Conservation (phyloP, 2,797 vertebrate genomes). For the Acridotheres tristis region DNA sequence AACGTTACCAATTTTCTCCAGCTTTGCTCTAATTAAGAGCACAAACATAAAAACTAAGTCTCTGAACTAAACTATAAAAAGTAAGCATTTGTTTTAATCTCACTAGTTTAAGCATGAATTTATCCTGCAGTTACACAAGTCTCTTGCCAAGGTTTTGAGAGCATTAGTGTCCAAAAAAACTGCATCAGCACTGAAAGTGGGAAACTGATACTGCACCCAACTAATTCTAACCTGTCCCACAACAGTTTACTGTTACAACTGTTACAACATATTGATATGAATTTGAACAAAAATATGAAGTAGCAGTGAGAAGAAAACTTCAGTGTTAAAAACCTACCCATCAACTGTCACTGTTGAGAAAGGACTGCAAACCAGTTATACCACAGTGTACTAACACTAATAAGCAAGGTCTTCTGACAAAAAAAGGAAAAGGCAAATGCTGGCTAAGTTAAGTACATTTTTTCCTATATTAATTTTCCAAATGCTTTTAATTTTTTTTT, state of each 20-base stretch:
- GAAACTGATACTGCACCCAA: not conserved
- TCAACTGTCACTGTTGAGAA: not conserved
- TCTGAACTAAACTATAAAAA: not conserved
- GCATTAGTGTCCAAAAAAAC: not conserved
- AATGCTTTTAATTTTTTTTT: not conserved
- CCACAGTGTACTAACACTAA: not conserved
- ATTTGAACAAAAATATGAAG: not conserved
- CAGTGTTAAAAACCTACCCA: not conserved
- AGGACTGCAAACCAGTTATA: not conserved
- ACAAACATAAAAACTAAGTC: not conserved
- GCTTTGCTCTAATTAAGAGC: not conserved
- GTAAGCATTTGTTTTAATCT: not conserved
- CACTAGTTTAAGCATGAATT: not conserved
- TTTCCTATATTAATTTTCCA: not conserved
- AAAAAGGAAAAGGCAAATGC: not conserved
- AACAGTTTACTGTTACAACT: not conserved
- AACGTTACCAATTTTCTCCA: not conserved
- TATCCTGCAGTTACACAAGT: not conserved
- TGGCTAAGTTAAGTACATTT: not conserved
- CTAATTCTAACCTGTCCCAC: not conserved
- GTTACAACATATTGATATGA: not conserved
- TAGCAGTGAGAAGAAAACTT: not conserved
- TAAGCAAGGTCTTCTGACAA: not conserved
- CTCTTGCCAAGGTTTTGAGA: not conserved
- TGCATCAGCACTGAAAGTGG: not conserved